Base-by-base conservation (phyloP, 2,888 invertebrate genomes). In the Loripinus fragilis region DNA sequence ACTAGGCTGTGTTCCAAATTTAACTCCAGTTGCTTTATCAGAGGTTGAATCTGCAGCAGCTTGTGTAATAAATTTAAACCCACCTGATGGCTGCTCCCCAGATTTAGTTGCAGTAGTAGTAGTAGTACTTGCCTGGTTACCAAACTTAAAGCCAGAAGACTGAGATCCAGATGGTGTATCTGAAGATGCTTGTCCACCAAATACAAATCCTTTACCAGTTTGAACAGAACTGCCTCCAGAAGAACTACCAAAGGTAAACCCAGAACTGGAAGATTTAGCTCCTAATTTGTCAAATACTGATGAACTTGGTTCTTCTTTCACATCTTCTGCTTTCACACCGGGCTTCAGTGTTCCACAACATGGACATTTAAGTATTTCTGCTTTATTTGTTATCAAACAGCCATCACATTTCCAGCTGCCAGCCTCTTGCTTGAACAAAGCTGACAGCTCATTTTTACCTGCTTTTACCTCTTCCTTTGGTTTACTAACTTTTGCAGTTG, bases 401-500 rank as follows among this genome's bases (percentile, higher is more conserved):
- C 93, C 94, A 0, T 94, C 93, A 92, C 96, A 96, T 86, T 95
- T 95, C 96, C 96, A 96, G 28, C 95, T 95, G 67, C 95, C 95
- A 30, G 93, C 89, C 0, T 94, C 91, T 1, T 94, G 94, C 87
- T 95, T 95, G 85, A 95, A 95, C 86, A 92, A 70, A 17, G 92
- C 91, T 23, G 92, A 84, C 67, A 94, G 85, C 12, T 83, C 76
- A 41, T 28, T 28, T 17, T 69, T 71, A 12, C n/a, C 69, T 28
- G 45, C 20, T 42, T 70, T 71, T 42, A 12, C n/a, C 2, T 41
- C 41, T 33, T 45, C 42, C 38, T 65, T 42, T 33, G 28, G 28
- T 30, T 64, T 64, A 33, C 38, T 50, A 25, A 70, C 41, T 42
- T 48, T n/a, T 66, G 33, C 45, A 30, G 60, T 28, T 38, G 35